Percentiles rank a stretch among this genome's conserved stretches.
Evolutionary conservation across 2,888 invertebrate genomes (phyloP).

Genomic region (Incurvaria masculella): DNA sequence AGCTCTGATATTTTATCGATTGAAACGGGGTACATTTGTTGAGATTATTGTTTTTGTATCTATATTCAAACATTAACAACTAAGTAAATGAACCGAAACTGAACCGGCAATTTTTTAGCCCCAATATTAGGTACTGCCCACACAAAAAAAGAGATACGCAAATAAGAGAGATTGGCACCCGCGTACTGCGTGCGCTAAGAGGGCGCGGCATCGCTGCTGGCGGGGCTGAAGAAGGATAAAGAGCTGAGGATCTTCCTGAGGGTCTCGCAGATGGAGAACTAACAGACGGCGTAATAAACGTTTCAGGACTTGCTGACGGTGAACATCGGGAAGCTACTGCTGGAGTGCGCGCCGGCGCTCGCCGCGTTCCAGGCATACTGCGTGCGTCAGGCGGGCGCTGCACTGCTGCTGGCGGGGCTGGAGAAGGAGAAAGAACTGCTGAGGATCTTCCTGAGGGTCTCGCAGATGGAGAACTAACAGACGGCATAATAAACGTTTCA

Average conservation of each 20-base stretch:
- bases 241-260: conserved; percentile 91
- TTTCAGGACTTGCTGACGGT: conserved; percentile 76
- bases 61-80: too few relatives aligned
- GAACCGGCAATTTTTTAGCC: too few relatives aligned
- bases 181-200: conserved; percentile 94
- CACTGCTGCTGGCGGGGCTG: conserved; percentile 80
- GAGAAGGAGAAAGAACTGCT: conserved; percentile 94
- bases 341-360: conserved; percentile 90
- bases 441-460: conserved; percentile 90
- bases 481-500: too few relatives aligned
- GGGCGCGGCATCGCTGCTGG: conserved; percentile 80
- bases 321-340: conserved; percentile 85
- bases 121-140: too few relatives aligned
- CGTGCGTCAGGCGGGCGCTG: conserved; percentile 88
- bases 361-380: conserved; percentile 95
- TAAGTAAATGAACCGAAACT: too few relatives aligned
- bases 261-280: conserved; percentile 97
- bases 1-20: too few relatives aligned
- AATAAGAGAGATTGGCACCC: too few relatives aligned
- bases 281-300: too few relatives aligned
- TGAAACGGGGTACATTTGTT: too few relatives aligned
- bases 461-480: conserved; percentile 98
- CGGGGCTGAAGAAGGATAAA: conserved; percentile 92
- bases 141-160: too few relatives aligned
- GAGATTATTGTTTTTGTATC: too few relatives aligned